Evolutionary conservation across 2,113 vertebrate genomes (phyloP).

Genomic region (Chascanopsetta lugubris): DNA sequence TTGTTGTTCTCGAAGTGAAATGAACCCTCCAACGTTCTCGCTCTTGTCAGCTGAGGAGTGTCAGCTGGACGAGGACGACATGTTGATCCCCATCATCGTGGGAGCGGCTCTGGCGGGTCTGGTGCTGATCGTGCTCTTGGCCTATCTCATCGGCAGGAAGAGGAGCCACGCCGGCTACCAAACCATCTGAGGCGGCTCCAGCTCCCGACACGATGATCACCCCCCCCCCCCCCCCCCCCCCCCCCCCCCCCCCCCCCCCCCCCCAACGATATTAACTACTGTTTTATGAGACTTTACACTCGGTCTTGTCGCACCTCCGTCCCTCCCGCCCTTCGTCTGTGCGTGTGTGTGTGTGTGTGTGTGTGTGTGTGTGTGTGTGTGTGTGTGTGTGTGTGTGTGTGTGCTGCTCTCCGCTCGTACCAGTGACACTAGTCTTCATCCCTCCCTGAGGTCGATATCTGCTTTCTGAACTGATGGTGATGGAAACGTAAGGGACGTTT

Average conservation of each 20-base stretch:
- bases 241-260: not conserved
- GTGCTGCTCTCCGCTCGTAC: slow-evolving; percentile 32
- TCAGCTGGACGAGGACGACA: slow-evolving; percentile 89
- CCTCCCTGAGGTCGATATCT: slow-evolving; percentile 34
- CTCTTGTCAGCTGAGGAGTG: slow-evolving; percentile 89
- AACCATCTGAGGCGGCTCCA: slow-evolving; percentile 86
- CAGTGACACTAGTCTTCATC: slow-evolving; percentile 53
- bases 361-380: slow-evolving; percentile 44
- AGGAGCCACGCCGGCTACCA: slow-evolving; percentile 98
- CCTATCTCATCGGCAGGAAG: slow-evolving; percentile 96
- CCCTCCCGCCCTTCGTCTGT: slow-evolving; percentile 12
- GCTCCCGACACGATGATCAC: too few species aligned
- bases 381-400: slow-evolving; percentile 43
- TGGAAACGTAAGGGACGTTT: slow-evolving; percentile 39
- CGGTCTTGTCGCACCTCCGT: not conserved
- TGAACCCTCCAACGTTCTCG: not conserved
- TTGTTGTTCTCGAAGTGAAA: not conserved
- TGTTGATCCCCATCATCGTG: slow-evolving; percentile 97
- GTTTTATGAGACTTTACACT: slow-evolving; percentile 55
- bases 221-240: not conserved
- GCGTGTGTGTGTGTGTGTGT: slow-evolving; percentile 42
- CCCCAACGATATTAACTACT: slow-evolving; percentile 57
- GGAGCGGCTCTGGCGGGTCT: slow-evolving; percentile 94
- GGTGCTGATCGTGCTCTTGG: slow-evolving; percentile 92
- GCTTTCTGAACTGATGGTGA: slow-evolving; percentile 52